Evolutionary conservation across 2,113 vertebrate species (phyloP).

Genomic region (Poeciliopsis occidentalis): DNA sequence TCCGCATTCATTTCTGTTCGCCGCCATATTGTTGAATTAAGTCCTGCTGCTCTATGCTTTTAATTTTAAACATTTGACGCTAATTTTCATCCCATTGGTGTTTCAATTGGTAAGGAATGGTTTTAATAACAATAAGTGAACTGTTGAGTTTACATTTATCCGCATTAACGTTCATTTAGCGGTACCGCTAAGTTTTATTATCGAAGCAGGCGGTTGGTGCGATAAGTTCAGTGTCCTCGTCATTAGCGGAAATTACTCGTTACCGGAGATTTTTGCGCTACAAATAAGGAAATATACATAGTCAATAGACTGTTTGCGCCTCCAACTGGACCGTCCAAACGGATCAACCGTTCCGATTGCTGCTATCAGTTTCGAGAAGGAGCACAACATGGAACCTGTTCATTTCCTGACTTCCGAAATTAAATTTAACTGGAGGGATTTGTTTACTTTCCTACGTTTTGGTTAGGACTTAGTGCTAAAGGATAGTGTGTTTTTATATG

Average conservation of each 20-base stretch:
- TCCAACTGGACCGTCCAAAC: constrained; percentile 99
- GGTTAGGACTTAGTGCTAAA: too few species aligned
- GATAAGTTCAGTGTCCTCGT: constrained; percentile 7
- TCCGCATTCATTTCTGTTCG: not conserved
- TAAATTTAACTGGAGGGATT: not conserved
- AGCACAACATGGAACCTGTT: constrained; percentile 82
- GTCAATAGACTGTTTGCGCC: constrained; percentile 97
- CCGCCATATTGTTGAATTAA: constrained; percentile 7
- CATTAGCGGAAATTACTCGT: constrained; percentile 42
- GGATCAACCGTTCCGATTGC: constrained; percentile 95
- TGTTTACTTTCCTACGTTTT: too few species aligned
- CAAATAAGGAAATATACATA: constrained; percentile 99
- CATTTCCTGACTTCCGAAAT: not conserved
- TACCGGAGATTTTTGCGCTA: constrained; percentile 92
- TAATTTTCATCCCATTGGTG: not conserved
- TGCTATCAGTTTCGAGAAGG: constrained; percentile 97
- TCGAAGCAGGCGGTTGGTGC: not conserved
- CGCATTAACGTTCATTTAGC: not conserved
- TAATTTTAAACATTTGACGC: not conserved
- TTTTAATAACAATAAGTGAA: not conserved
- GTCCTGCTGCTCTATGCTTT: not conserved
- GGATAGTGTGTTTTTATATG: too few species aligned
- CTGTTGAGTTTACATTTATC: not conserved
- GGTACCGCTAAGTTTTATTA: not conserved
- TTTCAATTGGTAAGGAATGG: not conserved